Percentiles rank a stretch among this genome's conserved stretches.
Conservation (phyloP, 2,797 vertebrate species). For the Dendrocincla fuliginosa region DNA sequence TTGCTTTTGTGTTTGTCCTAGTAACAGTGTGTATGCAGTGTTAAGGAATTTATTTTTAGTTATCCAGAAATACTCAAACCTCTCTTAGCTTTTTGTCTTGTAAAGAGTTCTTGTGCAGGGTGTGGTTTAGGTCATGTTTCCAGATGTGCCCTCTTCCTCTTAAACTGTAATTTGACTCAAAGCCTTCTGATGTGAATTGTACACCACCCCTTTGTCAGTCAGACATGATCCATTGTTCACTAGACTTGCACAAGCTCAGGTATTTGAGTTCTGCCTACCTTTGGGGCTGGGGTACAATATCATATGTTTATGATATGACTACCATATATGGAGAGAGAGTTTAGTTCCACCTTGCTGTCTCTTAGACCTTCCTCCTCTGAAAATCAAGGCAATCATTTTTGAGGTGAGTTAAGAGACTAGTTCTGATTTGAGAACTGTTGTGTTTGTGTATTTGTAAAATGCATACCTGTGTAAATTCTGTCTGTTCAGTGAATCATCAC, state of each 20-base stretch:
- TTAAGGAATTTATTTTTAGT: not conserved
- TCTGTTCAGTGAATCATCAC: not conserved
- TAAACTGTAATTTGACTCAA: not conserved
- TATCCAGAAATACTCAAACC: not conserved
- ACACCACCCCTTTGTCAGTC: not conserved
- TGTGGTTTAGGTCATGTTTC: not conserved
- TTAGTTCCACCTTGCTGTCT: not conserved
- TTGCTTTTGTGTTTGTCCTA: not conserved
- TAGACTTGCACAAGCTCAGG: not conserved
- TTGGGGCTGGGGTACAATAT: not conserved
- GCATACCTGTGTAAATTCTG: not conserved
- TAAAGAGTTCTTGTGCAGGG: not conserved
- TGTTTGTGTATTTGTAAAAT: not conserved
- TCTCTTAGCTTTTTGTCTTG: not conserved
- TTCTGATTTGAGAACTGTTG: not conserved
- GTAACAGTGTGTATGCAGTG: not conserved
- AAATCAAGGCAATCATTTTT: not conserved
- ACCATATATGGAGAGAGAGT: not conserved
- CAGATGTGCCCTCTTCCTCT: not conserved
- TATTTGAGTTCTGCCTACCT: not conserved
- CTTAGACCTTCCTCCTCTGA: not conserved
- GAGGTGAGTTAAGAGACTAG: not conserved
- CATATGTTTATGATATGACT: not conserved
- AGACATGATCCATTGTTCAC: rapidly evolving
- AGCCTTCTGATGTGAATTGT: not conserved